Evolutionary conservation across 2,888 invertebrate species (phyloP).

Genomic region (Drosophila mimetica): DNA sequence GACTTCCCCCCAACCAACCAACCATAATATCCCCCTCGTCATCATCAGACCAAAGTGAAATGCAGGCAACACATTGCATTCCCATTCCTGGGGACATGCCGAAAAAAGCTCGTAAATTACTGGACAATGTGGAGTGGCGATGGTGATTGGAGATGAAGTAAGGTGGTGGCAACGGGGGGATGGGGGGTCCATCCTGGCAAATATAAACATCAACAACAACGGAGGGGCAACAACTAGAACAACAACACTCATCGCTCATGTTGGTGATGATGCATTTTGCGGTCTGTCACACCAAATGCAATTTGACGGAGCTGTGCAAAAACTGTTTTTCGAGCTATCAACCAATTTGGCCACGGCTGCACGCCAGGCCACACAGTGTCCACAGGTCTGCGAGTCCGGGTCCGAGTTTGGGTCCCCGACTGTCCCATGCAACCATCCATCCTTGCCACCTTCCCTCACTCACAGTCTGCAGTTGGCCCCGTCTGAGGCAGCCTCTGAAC

Average conservation of each 20-base stretch:
- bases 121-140: conserved; percentile 61
- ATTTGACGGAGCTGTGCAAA: conserved; percentile 82
- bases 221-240: conserved; percentile 54
- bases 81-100: conserved; percentile 47
- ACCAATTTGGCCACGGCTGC: conserved; percentile 81
- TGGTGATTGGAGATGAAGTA: conserved; percentile 34
- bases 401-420: conserved; percentile 21
- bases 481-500: conserved; percentile 59
- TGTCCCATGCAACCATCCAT: conserved; percentile 8
- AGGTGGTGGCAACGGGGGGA: background rate
- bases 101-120: conserved; percentile 78
- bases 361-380: conserved; percentile 58
- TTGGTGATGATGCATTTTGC: conserved; percentile 84
- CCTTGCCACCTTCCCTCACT: conserved; percentile 1
- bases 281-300: conserved; percentile 84
- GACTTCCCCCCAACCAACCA: conserved; percentile 14
- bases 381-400: conserved; percentile 29
- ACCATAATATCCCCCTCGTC: conserved; percentile 20
- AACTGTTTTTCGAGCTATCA: conserved; percentile 81
- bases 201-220: conserved; percentile 79
- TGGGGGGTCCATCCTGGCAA: conserved; percentile 46
- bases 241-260: conserved; percentile 82
- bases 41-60: conserved; percentile 57
- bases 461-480: background rate
- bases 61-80: conserved; percentile 68